Percentiles rank a stretch among this genome's conserved stretches.
These are phyloP conservation scores for Hermetia illucens DNA, from an alignment of 1,140 invertebrate species.

Conservation along the genomic window DNA sequence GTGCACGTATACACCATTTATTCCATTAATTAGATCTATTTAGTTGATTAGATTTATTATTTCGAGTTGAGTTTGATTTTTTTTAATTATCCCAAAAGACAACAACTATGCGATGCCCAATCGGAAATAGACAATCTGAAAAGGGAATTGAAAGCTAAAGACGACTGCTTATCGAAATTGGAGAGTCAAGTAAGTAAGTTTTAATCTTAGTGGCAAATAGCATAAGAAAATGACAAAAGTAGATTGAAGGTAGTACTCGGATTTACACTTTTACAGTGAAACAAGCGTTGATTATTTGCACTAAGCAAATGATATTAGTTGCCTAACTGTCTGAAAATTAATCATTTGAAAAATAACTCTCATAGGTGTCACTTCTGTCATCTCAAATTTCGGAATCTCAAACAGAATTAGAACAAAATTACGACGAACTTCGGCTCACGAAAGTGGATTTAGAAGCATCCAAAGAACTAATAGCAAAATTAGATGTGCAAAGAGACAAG, in stretches of 20 bases:
- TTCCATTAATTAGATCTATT: conserved; percentile 1
- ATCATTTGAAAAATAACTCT: not conserved
- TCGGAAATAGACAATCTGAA: conserved; percentile 16
- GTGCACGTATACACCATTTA: conserved; percentile 1
- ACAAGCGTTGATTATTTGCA: conserved; percentile 4
- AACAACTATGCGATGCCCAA: conserved; percentile 20
- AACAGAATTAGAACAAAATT: conserved; percentile 13
- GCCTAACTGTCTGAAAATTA: not conserved
- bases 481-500: conserved; percentile 22
- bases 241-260: no score
- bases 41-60: conserved; percentile 1
- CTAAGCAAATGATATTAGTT: not conserved
- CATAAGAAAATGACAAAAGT: no score
- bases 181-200: conserved; percentile 11
- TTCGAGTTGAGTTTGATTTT: not conserved
- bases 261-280: not conserved
- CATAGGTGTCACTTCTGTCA: conserved; percentile 10
- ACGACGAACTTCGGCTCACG: conserved; percentile 13
- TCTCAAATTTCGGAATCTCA: conserved; percentile 12
- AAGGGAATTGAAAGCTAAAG: conserved; percentile 13
- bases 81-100: conserved; percentile 9
- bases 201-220: no score
- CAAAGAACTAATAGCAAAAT: conserved; percentile 24
- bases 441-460: conserved; percentile 22
- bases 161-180: conserved; percentile 13